phyloP scores from a whole-genome alignment of 2,113 vertebrate species.

The Callithrix jacchus region DNA sequence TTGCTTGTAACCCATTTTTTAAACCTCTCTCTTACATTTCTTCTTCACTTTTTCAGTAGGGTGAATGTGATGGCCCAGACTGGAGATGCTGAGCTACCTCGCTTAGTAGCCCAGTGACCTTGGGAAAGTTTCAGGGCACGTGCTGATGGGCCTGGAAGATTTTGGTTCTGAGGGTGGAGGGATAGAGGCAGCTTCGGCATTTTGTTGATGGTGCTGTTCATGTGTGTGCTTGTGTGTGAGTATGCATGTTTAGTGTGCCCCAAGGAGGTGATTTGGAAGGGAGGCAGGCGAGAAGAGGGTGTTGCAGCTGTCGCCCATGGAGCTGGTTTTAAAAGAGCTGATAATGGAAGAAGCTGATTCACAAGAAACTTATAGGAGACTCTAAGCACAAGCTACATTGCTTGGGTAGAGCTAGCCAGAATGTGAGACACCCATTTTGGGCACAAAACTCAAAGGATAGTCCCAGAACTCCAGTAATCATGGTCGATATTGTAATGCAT shows the following conservation, averaged over 20 bases:
- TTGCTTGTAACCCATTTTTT: too few relatives aligned
- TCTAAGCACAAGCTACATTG: fast-evolving
- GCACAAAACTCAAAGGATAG: not conserved
- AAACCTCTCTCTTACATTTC: not conserved
- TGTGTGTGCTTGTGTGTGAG: not conserved
- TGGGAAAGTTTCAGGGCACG: not conserved
- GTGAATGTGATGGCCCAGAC: not conserved
- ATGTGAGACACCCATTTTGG: not conserved
- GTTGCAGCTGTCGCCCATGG: not conserved
- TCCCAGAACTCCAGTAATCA: not conserved
- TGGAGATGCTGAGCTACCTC: not conserved
- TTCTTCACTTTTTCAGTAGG: not conserved
- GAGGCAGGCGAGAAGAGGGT: too few relatives aligned
- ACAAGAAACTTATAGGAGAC: not conserved
- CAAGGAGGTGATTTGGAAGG: not conserved
- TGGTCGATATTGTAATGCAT: not conserved
- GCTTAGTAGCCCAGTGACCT: fast-evolving
- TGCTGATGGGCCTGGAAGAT: not conserved
- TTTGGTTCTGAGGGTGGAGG: not conserved
- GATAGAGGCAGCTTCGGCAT: not conserved
- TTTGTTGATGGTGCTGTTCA: not conserved
- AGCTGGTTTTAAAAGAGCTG: not conserved
- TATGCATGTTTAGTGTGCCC: too few relatives aligned
- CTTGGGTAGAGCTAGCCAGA: not conserved
- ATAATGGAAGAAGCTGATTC: too few relatives aligned